These are phyloP conservation scores for Amphipoea oculea DNA, from an alignment of 2,888 invertebrate genomes.

Conservation along the genomic window DNA sequence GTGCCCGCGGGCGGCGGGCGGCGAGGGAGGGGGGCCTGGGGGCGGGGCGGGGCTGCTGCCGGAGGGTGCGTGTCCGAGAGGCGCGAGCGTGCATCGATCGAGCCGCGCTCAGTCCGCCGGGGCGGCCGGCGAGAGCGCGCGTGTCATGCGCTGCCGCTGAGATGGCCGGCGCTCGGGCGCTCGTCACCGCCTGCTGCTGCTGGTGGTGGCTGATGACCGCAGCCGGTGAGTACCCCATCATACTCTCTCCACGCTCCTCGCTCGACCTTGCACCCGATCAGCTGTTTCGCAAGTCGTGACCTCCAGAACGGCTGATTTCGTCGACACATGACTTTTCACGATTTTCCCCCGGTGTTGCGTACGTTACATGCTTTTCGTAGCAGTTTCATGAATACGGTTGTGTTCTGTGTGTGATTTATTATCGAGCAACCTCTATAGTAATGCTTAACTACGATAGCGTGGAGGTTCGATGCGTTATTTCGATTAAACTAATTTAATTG, in stretches of 20 bases:
- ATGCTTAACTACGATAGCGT: conserved; percentile 10
- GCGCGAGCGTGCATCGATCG: conserved; percentile 85
- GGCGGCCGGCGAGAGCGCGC: conserved; percentile 90
- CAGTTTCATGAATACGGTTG: conserved; percentile 72
- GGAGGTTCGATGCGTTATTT: conserved; percentile 27
- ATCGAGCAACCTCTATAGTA: conserved; percentile 18
- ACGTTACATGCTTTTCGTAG: conserved; percentile 73
- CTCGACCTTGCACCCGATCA: conserved; percentile 70
- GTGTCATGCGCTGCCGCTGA: conserved; percentile 90
- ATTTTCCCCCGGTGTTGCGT: conserved; percentile 70
- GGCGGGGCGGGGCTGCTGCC: conserved; percentile 76
- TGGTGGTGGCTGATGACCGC: conserved; percentile 90
- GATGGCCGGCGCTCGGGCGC: conserved; percentile 91
- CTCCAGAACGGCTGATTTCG: conserved; percentile 68
- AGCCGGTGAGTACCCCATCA: conserved; percentile 86
- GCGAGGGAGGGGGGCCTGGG: conserved; percentile 76
- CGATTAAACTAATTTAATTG: conserved; percentile 33
- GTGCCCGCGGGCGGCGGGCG: conserved; percentile 75
- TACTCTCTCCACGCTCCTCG: conserved; percentile 31
- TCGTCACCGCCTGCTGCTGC: conserved; percentile 89
- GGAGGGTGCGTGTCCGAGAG: conserved; percentile 85
- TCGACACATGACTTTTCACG: conserved; percentile 76
- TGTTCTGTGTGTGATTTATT: conserved; percentile 68
- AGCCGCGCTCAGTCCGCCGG: conserved; percentile 87
- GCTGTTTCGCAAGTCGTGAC: conserved; percentile 77